A percentile compares a stretch with the other conserved stretches of the same genome.
These are phyloP conservation scores for Eupristina koningsbergeri DNA, from an alignment of 1,140 invertebrate genomes.

Conservation along the genomic window DNA sequence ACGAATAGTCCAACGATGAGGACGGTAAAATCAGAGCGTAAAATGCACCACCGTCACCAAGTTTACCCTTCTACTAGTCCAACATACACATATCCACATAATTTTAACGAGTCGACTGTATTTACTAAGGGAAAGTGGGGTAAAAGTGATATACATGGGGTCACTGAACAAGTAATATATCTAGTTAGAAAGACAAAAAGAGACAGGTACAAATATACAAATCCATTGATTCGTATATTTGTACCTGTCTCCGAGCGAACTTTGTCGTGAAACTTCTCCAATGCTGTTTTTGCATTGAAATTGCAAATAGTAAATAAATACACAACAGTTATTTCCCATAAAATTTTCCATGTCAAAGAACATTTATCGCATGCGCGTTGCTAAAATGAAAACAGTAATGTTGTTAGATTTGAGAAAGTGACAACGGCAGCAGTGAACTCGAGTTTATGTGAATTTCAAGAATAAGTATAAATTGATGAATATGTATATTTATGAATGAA, in stretches of 20 bases:
- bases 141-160: constrained; percentile 58
- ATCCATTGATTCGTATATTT: background rate
- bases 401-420: background rate
- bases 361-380: background rate
- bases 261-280: constrained; percentile 8
- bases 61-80: background rate
- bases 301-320: background rate
- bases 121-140: background rate
- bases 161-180: constrained; percentile 55
- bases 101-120: background rate
- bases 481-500: background rate
- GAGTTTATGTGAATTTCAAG: too few relatives aligned
- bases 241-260: background rate
- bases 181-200: background rate
- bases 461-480: background rate
- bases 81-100: constrained; percentile 27
- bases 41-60: constrained; percentile 62
- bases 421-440: too few relatives aligned
- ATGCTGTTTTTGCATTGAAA: background rate
- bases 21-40: constrained; percentile 56
- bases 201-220: background rate
- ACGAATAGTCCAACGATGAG: constrained; percentile 52
- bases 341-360: background rate
- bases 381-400: background rate
- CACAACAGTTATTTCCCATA: background rate